Percentiles rank a stretch among this genome's conserved stretches.
phyloP scores from a whole-genome alignment of 2,113 vertebrate genomes.

The Vombatus ursinus region DNA sequence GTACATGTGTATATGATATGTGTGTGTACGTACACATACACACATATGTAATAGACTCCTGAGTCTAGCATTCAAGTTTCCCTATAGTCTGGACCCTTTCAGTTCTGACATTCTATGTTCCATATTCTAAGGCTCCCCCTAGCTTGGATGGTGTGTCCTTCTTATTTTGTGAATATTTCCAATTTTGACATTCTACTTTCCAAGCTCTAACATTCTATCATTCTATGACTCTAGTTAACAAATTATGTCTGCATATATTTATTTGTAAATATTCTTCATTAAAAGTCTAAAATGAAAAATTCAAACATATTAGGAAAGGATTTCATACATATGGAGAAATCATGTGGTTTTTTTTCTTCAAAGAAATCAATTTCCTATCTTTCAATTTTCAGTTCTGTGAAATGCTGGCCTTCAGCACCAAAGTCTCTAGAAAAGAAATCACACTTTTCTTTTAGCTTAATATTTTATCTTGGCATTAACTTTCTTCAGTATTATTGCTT shows the following conservation, averaged over 20 bases:
- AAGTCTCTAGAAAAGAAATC: constrained; percentile 18
- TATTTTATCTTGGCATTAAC: constrained; percentile 17
- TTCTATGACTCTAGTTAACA: background rate
- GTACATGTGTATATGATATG: no score
- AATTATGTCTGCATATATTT: background rate
- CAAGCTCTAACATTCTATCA: background rate
- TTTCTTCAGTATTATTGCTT: background rate
- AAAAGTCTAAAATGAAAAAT: background rate
- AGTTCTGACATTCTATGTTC: background rate
- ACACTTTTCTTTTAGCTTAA: constrained; percentile 31
- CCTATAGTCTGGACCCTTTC: background rate
- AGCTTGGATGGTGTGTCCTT: background rate
- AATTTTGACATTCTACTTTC: background rate
- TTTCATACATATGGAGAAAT: background rate
- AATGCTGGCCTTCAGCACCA: background rate
- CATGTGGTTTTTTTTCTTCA: background rate
- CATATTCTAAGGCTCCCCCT: background rate
- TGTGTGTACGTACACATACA: no score
- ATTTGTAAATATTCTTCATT: background rate
- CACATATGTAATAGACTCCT: background rate
- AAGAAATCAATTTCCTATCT: background rate
- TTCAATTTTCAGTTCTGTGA: background rate
- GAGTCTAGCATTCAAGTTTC: background rate
- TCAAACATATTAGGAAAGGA: background rate
- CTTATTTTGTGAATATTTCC: background rate